Base-by-base conservation (phyloP, 1,140 invertebrate species). In the Drosophila obscura region DNA sequence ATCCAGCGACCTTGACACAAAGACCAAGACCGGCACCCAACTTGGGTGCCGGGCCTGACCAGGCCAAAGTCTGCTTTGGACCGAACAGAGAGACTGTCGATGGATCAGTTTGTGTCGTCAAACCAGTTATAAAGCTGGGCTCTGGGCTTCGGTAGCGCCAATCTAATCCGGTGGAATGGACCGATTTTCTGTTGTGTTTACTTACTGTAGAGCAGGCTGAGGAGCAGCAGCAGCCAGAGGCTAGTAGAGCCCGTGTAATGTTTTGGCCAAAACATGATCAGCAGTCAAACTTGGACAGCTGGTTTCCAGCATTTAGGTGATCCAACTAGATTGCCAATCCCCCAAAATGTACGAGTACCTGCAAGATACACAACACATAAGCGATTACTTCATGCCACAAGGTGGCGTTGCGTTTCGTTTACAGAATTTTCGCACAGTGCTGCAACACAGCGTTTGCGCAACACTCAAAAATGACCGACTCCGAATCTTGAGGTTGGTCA, bases 1-100 rank as follows among this genome's bases (percentile, higher is more conserved):
- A 74, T 65, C 48, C 57, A 73, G 52, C 82, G 83, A 88, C 83
- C 83, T 88, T 88, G 83, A 88, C 83, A 88, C 83, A 88, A 88
- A 89, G 83, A 88, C 79, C 83, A 88, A 88, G 83, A 89, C 84
- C 84, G 83, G 79, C 83, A 88, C 88, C 64, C 55, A 3, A 73
- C 48, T 77, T 80, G 15, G 49, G 45, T 46, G 69, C 28, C n/a
- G 41, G 72, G 74, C 46, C 58, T 60, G 46, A 45, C 44, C 28
- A 56, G 49, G 63, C 59, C 57, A 55, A 63, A 59, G 31, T 67
- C 41, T 45, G 56, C 31, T 49, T 22, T 60, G 74, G 56, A 75
- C 35, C 53, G 51, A 51, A 51, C 35, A 35, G 50, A 48, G 50
- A 67, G 49, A 13, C 58, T 52, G 39, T 24, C 28, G n/a, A 8